phyloP scores from a whole-genome alignment of 2,113 vertebrate species.

The Pomatorhinus ruficollis region DNA sequence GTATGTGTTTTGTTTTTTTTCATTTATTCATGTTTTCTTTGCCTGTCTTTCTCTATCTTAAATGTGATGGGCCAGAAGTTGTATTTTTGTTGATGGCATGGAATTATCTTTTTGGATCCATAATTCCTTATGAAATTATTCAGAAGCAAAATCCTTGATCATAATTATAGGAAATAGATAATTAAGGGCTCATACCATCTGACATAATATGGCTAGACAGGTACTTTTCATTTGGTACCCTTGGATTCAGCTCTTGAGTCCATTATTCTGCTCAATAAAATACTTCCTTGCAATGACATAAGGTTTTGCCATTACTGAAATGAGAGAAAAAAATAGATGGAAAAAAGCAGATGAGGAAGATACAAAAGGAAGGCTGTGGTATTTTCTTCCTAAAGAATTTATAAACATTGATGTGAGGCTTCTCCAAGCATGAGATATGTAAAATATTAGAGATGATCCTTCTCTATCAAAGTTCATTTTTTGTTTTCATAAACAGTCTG shows the following conservation, averaged over 20 bases:
- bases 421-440: neutral
- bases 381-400: neutral
- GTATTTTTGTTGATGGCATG: neutral
- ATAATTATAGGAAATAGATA: neutral
- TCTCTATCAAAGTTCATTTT: neutral
- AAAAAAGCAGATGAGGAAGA: neutral
- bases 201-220: neutral
- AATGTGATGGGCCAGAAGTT: neutral
- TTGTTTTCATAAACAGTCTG: neutral
- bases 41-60: neutral
- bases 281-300: neutral
- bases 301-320: conserved; percentile 20
- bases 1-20: neutral
- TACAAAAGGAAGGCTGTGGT: neutral
- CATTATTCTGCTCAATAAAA: conserved; percentile 30
- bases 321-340: neutral
- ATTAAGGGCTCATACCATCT: neutral
- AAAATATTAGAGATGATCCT: neutral
- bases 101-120: neutral
- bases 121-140: neutral
- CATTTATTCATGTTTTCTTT: neutral
- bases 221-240: conserved; percentile 2
- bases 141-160: neutral
- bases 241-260: conserved; percentile 8
- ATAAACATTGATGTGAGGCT: neutral